phyloP scores from a whole-genome alignment of 2,888 invertebrate genomes.

The Ophioninae sp. region DNA sequence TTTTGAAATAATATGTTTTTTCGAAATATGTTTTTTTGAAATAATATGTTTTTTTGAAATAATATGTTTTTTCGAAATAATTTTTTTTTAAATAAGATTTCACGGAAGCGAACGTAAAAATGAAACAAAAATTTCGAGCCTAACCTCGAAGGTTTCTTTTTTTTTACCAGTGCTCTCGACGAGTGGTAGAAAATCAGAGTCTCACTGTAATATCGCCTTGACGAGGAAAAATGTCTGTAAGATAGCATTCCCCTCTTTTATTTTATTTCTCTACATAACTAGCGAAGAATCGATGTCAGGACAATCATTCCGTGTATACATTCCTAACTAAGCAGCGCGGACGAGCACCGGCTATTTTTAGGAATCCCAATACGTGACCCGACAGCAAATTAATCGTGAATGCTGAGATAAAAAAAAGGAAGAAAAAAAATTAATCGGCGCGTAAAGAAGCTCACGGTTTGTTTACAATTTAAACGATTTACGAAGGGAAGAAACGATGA shows the following conservation, averaged over 20 bases:
- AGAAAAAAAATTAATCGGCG: neutral
- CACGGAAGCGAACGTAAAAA: too few relatives aligned
- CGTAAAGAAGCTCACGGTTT: neutral
- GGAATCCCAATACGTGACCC: neutral
- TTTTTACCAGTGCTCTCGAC: too few relatives aligned
- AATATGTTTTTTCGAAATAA: too few relatives aligned
- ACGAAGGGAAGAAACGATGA: neutral
- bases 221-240: slow-evolving; percentile 22
- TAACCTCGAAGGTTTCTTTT: too few relatives aligned
- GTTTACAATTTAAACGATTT: neutral
- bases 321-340: neutral
- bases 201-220: slow-evolving; percentile 13
- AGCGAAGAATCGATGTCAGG: slow-evolving; percentile 28
- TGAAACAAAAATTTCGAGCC: too few relatives aligned
- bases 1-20: too few relatives aligned
- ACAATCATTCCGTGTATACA: slow-evolving; percentile 17
- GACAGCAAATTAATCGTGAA: slow-evolving; percentile 5
- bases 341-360: slow-evolving; percentile 35
- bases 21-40: too few relatives aligned
- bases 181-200: too few relatives aligned
- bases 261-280: neutral
- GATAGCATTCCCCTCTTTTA: slow-evolving; percentile 10
- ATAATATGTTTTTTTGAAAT: too few relatives aligned
- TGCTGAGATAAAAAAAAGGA: neutral
- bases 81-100: too few relatives aligned